A percentile compares a stretch with the other conserved stretches of the same genome.
Conservation (phyloP, 2,888 invertebrate species). For the Rhimphoctona megacephalus region DNA sequence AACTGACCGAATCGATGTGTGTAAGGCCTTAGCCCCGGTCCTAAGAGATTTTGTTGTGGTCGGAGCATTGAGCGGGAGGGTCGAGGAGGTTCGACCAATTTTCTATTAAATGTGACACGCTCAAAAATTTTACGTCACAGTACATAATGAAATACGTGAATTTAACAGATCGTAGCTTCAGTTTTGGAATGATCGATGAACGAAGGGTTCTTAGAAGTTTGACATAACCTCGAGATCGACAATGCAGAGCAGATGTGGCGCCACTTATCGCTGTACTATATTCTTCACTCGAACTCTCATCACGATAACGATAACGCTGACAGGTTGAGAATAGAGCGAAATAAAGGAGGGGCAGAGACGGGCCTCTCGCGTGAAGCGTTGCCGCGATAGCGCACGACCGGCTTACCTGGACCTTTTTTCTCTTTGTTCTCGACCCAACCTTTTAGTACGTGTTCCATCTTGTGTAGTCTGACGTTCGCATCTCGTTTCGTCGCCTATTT, state of each 20-base stretch:
- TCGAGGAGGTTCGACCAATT: too few species aligned
- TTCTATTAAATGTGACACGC: too few species aligned
- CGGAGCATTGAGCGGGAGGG: too few species aligned
- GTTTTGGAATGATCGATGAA: slow-evolving; percentile 55
- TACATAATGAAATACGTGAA: slow-evolving; percentile 3
- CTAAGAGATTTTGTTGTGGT: too few species aligned
- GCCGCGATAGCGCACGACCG: slow-evolving; percentile 70
- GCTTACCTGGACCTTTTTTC: slow-evolving; percentile 70
- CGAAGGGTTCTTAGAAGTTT: slow-evolving; percentile 11
- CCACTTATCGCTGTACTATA: slow-evolving; percentile 56
- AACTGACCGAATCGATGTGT: too few species aligned
- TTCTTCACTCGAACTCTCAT: slow-evolving; percentile 54
- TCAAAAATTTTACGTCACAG: too few species aligned
- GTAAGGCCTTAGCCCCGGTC: too few species aligned
- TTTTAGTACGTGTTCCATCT: slow-evolving; percentile 39
- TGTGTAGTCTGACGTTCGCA: slow-evolving; percentile 44
- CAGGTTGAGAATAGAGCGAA: slow-evolving; percentile 49
- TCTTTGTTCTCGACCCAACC: slow-evolving; percentile 48
- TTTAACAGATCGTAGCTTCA: slow-evolving; percentile 46
- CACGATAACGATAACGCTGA: slow-evolving; percentile 69
- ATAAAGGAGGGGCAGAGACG: slow-evolving; percentile 1
- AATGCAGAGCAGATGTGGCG: slow-evolving; percentile 33
- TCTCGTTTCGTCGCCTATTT: slow-evolving; percentile 25
- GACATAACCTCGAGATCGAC: slow-evolving; percentile 36
- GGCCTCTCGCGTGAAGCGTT: slow-evolving; percentile 49